Evolutionary conservation across 2,113 vertebrate species (phyloP).

Genomic region (Sarotherodon lohbergeri): DNA sequence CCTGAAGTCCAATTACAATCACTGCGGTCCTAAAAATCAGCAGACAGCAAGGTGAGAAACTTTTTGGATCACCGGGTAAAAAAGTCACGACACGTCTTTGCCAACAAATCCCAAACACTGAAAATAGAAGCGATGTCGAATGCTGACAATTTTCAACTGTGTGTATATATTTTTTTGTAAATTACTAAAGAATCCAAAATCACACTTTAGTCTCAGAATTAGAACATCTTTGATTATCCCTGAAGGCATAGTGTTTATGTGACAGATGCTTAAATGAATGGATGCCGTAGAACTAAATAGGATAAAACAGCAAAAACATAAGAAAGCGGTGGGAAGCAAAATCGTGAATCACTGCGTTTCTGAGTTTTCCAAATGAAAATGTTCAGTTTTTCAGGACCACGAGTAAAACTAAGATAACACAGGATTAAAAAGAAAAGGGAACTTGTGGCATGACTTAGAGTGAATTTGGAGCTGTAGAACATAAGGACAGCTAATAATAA

Average conservation of each 20-base stretch:
- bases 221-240: background rate
- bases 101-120: background rate
- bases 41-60: background rate
- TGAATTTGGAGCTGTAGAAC: background rate
- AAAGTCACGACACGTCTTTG: background rate
- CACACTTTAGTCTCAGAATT: background rate
- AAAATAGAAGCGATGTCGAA: background rate
- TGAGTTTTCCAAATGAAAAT: background rate
- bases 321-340: background rate
- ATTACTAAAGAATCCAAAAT: background rate
- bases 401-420: fast-evolving
- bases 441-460: background rate
- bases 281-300: background rate
- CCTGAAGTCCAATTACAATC: background rate
- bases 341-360: fast-evolving
- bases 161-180: background rate
- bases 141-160: background rate
- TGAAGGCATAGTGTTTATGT: background rate
- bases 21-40: background rate
- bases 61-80: background rate
- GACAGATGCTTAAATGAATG: background rate
- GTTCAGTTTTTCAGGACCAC: background rate
- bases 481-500: background rate
- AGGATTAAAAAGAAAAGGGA: fast-evolving
- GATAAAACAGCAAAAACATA: background rate